Percentiles rank a stretch among this genome's conserved stretches.
These are phyloP conservation scores for human DNA, from an alignment of 2,113 vertebrate genomes.

Conservation along the genomic window GRCh38 chr18:14346501-14347000, in stretches of 20 bases:
- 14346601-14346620: neutral
- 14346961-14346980: too few relatives aligned
- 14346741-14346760: neutral
- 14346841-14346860: rapidly evolving
- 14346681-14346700: neutral
- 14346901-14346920: neutral
- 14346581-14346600: rapidly evolving
- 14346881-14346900: neutral
- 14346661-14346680: rapidly evolving
- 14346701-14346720: rapidly evolving
- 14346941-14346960: neutral
- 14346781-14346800: neutral
- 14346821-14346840: too few relatives aligned
- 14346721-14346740: neutral
- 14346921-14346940: neutral
- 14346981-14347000: too few relatives aligned
- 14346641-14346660: rapidly evolving
- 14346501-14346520: neutral
- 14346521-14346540: neutral
- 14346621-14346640: neutral
- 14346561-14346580: rapidly evolving
- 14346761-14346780: neutral
- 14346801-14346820: rapidly evolving
- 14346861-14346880: rapidly evolving
- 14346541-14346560: neutral